Evolutionary conservation across 1,140 invertebrate species (phyloP).

Genomic region (Procambarus virginalis): DNA sequence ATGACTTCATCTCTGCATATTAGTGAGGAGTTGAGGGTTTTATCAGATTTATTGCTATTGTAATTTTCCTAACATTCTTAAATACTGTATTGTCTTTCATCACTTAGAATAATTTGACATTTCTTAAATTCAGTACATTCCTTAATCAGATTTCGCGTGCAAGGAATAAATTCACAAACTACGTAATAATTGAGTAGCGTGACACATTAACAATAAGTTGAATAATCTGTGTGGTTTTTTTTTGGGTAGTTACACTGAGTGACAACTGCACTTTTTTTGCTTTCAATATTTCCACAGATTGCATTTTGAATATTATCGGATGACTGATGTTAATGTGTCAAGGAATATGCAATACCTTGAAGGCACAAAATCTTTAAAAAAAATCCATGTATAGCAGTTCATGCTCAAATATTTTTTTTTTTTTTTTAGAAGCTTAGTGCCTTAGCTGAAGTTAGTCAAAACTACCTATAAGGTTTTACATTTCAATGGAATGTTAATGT

Average conservation of each 20-base stretch:
- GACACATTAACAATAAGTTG: background rate
- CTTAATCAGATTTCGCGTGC: background rate
- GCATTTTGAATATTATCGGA: background rate
- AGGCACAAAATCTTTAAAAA: background rate
- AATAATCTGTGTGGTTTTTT: background rate
- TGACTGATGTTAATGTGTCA: background rate
- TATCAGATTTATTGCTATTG: background rate
- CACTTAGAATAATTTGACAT: background rate
- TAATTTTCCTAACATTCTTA: background rate
- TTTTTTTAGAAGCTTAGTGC: background rate
- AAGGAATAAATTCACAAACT: background rate
- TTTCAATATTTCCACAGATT: background rate
- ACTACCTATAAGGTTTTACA: background rate
- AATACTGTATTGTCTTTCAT: background rate
- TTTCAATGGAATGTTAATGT: background rate
- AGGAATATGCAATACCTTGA: background rate
- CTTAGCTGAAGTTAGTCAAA: background rate
- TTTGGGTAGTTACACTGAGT: background rate
- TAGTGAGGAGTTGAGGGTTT: background rate
- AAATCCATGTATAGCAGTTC: background rate
- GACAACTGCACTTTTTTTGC: background rate
- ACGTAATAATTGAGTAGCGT: background rate
- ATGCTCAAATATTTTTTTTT: background rate
- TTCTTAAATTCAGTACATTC: constrained; percentile 5
- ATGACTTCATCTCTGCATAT: background rate